A percentile compares a stretch with the other conserved stretches of the same genome.
Conservation (phyloP, 2,888 invertebrate species). For the Pteria penguin region DNA sequence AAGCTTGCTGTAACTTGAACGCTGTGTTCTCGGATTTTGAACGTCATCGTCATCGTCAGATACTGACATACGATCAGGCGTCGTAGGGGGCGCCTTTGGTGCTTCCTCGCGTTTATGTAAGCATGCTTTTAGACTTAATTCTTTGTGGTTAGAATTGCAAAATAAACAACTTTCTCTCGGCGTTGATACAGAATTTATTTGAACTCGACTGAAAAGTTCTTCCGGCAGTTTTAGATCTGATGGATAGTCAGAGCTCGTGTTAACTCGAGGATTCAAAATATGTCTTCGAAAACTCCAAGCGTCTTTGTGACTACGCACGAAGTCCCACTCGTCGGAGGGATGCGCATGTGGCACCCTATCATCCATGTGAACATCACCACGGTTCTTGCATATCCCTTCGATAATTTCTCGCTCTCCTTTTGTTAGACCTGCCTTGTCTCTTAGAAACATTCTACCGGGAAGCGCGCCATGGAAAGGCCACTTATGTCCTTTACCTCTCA, state of each 20-base stretch:
- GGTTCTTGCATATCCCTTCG: slow-evolving; percentile 70
- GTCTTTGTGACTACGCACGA: slow-evolving; percentile 65
- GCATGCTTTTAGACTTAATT: neutral
- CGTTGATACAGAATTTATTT: neutral
- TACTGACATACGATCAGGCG: slow-evolving; percentile 36
- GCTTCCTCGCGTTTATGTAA: slow-evolving; percentile 24
- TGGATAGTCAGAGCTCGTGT: slow-evolving; percentile 34
- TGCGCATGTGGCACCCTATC: slow-evolving; percentile 19
- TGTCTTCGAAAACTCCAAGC: slow-evolving; percentile 68
- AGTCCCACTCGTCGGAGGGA: slow-evolving; percentile 45
- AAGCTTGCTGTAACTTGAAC: neutral
- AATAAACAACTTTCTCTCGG: slow-evolving; percentile 16
- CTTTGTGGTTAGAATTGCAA: slow-evolving; percentile 3
- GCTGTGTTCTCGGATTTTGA: neutral
- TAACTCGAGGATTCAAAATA: slow-evolving; percentile 29
- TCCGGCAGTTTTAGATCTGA: slow-evolving; percentile 54
- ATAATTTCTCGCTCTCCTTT: slow-evolving; percentile 73
- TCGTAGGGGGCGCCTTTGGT: slow-evolving; percentile 49
- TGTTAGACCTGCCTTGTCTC: slow-evolving; percentile 70
- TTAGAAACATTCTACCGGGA: slow-evolving; percentile 68
- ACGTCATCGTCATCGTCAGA: slow-evolving; percentile 1
- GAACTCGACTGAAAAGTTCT: slow-evolving; percentile 45
- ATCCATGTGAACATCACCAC: slow-evolving; percentile 57
- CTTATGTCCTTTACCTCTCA: slow-evolving; percentile 37
- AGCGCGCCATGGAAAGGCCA: slow-evolving; percentile 53